Evolutionary conservation across 2,113 vertebrate species (phyloP), one percentile per base, ranked within the genome.

Genomic region (Corvus cornix): DNA sequence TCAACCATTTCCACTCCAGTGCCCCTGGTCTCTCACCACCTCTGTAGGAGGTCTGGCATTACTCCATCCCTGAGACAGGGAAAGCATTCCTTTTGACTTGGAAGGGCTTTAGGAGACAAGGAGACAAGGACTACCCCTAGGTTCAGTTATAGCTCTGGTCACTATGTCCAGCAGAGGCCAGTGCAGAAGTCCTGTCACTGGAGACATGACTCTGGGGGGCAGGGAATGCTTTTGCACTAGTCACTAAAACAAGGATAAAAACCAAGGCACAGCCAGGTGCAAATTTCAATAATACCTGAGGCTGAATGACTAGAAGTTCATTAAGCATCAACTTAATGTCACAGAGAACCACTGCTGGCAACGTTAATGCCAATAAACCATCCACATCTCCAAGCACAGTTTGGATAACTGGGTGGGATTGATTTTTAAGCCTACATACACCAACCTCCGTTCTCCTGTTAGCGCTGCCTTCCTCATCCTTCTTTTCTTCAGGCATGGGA

Each of bases 381-480:
- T 44, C 19, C 41, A 53, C 23, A 37, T 59, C 44, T 78, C 48
- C 58, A 70, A 89, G 48, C 6, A 8, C 4, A 53, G 6, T 60
- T 78, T 74, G 39, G 41, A 49, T 78, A 93, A 56, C 31, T 1
- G 0, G 9, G 30, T 5, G 7, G 63, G 22, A 58, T 85, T 85
- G 90, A 74, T 67, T 81, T 62, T 74, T 80, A 92, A 74, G 16
- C 41, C 55, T 81, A 60, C 9, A 6, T 68, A 51, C 72, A 97
- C 98, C 67, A 93, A 99, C 99, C 99, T 99, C 99, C 1, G 98
- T 96, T 95, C 98, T 99, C 87, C 98, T 98, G 94, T 97, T 98
- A 93, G 98, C 99, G 0, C 99, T 99, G 88, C 99, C 99, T 93
- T 99, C 99, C 83, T 99, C 99, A n/a, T 99, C 99, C 44, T 96